A percentile compares a stretch with the other conserved stretches of the same genome.
phyloP scores from a whole-genome alignment of 2,113 vertebrate species.

The Saguinus midas region DNA sequence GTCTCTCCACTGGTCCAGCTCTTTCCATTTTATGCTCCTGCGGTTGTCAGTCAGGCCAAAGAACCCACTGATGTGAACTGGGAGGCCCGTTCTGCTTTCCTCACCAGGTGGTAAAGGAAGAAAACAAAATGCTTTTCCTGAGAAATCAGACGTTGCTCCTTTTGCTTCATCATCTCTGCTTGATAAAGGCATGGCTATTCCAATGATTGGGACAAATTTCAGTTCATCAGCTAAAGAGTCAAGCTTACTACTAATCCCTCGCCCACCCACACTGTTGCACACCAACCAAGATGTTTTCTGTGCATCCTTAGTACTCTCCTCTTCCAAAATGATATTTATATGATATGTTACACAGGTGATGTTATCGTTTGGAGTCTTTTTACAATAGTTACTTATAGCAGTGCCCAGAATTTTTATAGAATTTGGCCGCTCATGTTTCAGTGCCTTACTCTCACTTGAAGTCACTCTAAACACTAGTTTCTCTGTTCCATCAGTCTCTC shows the following conservation, averaged over 20 bases:
- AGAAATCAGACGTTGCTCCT: constrained; percentile 89
- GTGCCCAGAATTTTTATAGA: constrained; percentile 90
- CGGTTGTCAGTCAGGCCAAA: constrained; percentile 99
- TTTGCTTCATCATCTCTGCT: constrained; percentile 81
- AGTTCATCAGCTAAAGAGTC: constrained; percentile 95
- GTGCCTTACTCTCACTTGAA: constrained; percentile 87
- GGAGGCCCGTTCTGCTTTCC: constrained; percentile 96
- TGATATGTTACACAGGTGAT: constrained; percentile 95
- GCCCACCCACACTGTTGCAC: constrained; percentile 94
- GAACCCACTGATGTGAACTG: constrained; percentile 98
- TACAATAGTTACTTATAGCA: constrained; percentile 92
- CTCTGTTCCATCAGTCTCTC: constrained; percentile 92
- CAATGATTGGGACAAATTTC: constrained; percentile 95
- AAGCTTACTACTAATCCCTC: constrained; percentile 92
- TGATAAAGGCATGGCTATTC: constrained; percentile 92
- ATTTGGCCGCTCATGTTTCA: constrained; percentile 89
- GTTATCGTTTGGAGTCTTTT: constrained; percentile 86
- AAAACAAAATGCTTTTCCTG: constrained; percentile 97
- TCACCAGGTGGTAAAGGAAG: constrained; percentile 96
- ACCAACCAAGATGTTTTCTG: constrained; percentile 94
- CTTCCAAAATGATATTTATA: constrained; percentile 90
- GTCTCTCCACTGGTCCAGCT: constrained; percentile 98
- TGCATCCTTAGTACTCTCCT: constrained; percentile 89
- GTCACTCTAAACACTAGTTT: constrained; percentile 93
- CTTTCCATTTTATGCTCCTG: constrained; percentile 98